phyloP scores from a whole-genome alignment of 1,140 invertebrate genomes.

The Apis laboriosa region DNA sequence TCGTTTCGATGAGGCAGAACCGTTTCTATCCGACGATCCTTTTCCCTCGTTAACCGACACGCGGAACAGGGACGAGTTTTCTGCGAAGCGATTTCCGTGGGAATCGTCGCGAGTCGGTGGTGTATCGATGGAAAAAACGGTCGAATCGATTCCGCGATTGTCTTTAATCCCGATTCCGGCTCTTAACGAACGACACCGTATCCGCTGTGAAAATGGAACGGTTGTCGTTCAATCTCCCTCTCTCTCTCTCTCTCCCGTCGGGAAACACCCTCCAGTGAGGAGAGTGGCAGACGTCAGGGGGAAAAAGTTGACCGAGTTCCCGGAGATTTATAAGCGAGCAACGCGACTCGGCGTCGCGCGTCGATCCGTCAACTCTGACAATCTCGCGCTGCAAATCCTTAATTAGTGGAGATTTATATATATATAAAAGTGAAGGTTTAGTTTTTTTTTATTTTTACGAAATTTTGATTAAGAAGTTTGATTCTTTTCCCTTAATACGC shows the following conservation, averaged over 20 bases:
- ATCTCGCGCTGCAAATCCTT: not conserved
- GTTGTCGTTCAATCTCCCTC: not conserved
- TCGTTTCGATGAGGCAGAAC: too few relatives aligned
- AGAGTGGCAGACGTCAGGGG: not conserved
- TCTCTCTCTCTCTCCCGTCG: too few relatives aligned
- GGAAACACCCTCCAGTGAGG: not conserved
- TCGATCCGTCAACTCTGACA: constrained; percentile 3
- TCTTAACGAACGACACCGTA: constrained; percentile 20
- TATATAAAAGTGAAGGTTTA: not conserved
- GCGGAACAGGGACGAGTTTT: not conserved
- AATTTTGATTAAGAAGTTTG: too few relatives aligned
- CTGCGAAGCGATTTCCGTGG: constrained; percentile 10
- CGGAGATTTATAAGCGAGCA: constrained; percentile 11
- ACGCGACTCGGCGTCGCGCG: constrained; percentile 10
- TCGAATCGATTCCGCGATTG: constrained; percentile 11
- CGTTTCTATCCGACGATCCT: not conserved
- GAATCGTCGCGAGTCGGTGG: not conserved
- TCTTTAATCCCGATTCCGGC: constrained; percentile 26
- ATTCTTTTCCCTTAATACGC: too few relatives aligned
- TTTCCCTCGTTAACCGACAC: constrained; percentile 36
- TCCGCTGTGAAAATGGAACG: constrained; percentile 25
- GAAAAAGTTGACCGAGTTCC: constrained; percentile 17
- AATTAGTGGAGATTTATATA: not conserved
- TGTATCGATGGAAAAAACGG: not conserved
- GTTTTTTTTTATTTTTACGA: not conserved